Conservation (phyloP, 1,140 invertebrate species). For the Ruditapes philippinarum region DNA sequence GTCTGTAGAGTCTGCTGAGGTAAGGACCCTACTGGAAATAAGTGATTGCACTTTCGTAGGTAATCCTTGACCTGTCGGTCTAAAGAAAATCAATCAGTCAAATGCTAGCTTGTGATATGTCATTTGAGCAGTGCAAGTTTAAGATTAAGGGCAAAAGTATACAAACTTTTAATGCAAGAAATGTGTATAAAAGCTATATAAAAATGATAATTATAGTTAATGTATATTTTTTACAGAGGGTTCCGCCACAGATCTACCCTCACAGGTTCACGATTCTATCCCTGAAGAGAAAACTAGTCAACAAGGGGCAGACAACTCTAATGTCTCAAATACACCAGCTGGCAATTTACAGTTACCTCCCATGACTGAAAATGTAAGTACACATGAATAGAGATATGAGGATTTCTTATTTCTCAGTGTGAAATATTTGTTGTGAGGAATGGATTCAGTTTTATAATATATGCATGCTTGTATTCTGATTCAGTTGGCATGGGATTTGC, state of each 20-base stretch:
- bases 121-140: no score
- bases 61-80: no score
- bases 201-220: no score
- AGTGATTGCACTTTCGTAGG: no score
- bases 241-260: neutral
- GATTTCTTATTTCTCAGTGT: neutral
- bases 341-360: conserved; percentile 35
- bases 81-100: no score
- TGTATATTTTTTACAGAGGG: neutral
- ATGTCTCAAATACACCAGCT: neutral
- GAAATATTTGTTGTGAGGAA: conserved; percentile 13
- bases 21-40: no score
- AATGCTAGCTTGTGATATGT: no score
- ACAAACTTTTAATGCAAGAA: no score
- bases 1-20: no score
- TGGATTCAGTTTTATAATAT: neutral
- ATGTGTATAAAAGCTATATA: no score
- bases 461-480: neutral
- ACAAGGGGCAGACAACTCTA: neutral
- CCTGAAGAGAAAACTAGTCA: conserved; percentile 31
- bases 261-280: conserved; percentile 17
- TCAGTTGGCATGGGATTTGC: no score
- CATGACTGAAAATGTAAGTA: conserved; percentile 41
- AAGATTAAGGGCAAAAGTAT: no score
- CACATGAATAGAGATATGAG: neutral